Evolutionary conservation across 2,888 invertebrate genomes (phyloP), one percentile per base, ranked within the genome.

Genomic region (Tachina fera): DNA sequence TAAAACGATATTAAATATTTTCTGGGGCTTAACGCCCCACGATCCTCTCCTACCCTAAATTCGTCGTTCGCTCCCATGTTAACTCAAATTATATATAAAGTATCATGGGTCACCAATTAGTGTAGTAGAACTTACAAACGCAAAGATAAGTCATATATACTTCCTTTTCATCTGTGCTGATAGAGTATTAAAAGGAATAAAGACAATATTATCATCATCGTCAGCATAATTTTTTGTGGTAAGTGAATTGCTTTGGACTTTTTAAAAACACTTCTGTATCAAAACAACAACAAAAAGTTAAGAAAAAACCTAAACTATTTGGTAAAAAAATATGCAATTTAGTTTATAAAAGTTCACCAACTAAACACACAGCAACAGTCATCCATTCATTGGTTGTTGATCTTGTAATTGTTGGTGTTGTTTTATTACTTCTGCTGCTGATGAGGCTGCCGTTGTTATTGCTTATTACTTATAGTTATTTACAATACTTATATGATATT

Each of bases 241-340:
- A 60, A 74, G 75, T 86, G 84, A 81, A 83, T 86, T 83, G 74
- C 77, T 84, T 84, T 83, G 74, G 83, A 86, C 80, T 86, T 83
- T 84, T 84, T 53, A 47, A 84, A 88, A 88, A 86, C 87, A 88
- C 89, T 87, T 87, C 82, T 87, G 80, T 84, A 83, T 78, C 56
- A 76, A 53, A 87, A 65, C 13, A 19, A n/a, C 2, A 14, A 63
- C 56, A 74, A 67, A 45, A 58, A 43, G 3, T 3, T 56, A 53
- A n/a, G 4, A 71, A 71, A 47, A 10, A 63, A 41, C 3, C 16
- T 51, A 67, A 80, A 80, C 58, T 49, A 68, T 68, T 67, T 49
- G 39, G 51, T 56, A 72, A 78, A 77, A n/a, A 49, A 58, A 53
- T 60, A 68, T 43, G 51, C 71, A 83, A 83, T 83, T 86, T 83